Evolutionary conservation across 2,888 invertebrate genomes (phyloP).

Genomic region (Microplitis deprimator): DNA sequence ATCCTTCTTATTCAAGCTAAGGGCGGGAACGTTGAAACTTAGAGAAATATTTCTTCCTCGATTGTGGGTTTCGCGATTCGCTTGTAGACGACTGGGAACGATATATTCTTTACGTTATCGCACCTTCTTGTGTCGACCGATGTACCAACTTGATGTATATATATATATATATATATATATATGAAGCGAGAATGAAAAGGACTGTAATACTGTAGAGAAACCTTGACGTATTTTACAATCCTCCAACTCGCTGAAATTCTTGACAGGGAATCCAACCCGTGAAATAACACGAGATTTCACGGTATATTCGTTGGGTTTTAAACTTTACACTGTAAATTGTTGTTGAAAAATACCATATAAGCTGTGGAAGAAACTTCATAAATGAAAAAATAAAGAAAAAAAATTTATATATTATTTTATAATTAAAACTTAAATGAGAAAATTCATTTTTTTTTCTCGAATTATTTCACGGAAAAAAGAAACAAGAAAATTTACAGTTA

Average conservation of each 20-base stretch:
- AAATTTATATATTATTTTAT: no score
- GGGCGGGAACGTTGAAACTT: constrained; percentile 15
- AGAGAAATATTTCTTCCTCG: constrained; percentile 37
- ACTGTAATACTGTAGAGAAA: constrained; percentile 31
- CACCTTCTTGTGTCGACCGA: constrained; percentile 34
- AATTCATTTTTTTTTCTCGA: no score
- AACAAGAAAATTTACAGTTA: no score
- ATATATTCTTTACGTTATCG: constrained; percentile 35
- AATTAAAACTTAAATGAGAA: no score
- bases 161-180: constrained; percentile 24
- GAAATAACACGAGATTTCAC: constrained; percentile 36
- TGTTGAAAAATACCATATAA: background rate
- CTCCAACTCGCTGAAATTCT: constrained; percentile 13
- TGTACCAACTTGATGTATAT: constrained; percentile 31
- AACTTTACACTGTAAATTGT: background rate
- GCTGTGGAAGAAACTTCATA: background rate
- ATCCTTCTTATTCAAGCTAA: background rate
- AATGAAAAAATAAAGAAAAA: background rate
- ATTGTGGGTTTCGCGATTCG: constrained; percentile 35
- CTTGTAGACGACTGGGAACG: constrained; percentile 10
- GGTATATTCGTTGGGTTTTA: constrained; percentile 27
- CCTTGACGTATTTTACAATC: constrained; percentile 32
- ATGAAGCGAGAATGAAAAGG: constrained; percentile 30
- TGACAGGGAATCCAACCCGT: constrained; percentile 31
- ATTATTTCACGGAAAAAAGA: no score